Conservation (phyloP, 2,113 vertebrate species). For the Tetraodon nigroviridis region DNA sequence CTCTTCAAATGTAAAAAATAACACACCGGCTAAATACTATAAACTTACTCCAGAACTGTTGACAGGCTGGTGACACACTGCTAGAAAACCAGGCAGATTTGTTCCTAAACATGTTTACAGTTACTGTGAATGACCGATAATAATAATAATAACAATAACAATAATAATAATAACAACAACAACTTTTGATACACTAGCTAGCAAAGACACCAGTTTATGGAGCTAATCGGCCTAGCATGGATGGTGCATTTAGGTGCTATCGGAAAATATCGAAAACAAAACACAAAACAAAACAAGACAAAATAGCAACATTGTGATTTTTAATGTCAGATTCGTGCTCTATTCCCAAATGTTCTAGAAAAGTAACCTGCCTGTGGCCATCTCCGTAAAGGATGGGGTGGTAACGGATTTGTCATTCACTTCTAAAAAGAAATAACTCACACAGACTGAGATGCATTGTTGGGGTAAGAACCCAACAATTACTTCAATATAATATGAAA, state of each 20-base stretch:
- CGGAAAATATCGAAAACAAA: conserved; percentile 1
- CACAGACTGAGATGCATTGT: no score
- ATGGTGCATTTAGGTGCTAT: conserved; percentile 13
- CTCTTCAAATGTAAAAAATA: no score
- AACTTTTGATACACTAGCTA: no score
- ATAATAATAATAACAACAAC: neutral
- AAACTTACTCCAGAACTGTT: conserved; percentile 70
- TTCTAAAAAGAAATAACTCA: no score
- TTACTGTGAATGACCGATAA: neutral
- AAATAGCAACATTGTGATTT: neutral
- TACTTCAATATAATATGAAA: no score
- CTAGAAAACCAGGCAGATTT: conserved; percentile 74
- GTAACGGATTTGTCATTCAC: no score
- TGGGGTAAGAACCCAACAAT: no score
- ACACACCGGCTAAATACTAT: no score
- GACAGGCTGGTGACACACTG: conserved; percentile 51
- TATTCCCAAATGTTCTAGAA: no score
- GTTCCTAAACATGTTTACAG: conserved; percentile 56
- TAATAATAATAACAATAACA: neutral
- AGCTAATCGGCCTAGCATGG: neutral
- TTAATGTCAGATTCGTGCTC: no score
- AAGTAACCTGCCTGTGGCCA: no score
- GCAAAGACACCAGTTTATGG: neutral
- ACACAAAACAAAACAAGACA: neutral
- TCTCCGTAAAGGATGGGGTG: no score